phyloP scores from a whole-genome alignment of 2,113 vertebrate genomes.

The Promerops cafer region DNA sequence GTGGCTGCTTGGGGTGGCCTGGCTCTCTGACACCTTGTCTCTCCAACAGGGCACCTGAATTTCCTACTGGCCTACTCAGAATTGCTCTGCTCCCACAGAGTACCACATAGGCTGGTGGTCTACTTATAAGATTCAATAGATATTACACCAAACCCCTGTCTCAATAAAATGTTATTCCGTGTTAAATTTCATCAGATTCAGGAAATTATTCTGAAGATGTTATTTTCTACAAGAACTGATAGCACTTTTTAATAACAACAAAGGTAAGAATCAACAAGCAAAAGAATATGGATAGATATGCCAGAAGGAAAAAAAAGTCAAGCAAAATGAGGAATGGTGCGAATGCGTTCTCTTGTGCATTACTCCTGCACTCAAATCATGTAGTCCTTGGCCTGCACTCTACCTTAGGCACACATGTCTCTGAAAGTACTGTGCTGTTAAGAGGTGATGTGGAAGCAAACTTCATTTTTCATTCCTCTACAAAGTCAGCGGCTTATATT shows the following conservation, averaged over 20 bases:
- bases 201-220: neutral
- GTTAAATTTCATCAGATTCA: neutral
- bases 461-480: neutral
- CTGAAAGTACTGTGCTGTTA: neutral
- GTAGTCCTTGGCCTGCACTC: neutral
- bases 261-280: neutral
- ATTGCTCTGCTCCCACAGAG: neutral
- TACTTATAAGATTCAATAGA: neutral
- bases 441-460: neutral
- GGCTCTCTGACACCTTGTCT: neutral
- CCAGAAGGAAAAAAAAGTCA: neutral
- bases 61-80: neutral
- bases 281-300: neutral
- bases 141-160: neutral
- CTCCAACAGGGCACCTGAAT: neutral
- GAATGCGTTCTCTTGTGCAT: neutral
- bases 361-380: neutral
- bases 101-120: rapidly evolving
- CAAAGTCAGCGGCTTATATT: neutral
- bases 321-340: neutral
- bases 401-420: neutral
- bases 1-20: neutral
- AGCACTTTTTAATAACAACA: neutral
- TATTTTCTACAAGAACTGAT: neutral
- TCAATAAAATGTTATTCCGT: neutral